Evolutionary conservation across 2,797 vertebrate genomes (phyloP), one percentile per base, ranked within the genome.

Genomic region (Bucorvus abyssinicus): DNA sequence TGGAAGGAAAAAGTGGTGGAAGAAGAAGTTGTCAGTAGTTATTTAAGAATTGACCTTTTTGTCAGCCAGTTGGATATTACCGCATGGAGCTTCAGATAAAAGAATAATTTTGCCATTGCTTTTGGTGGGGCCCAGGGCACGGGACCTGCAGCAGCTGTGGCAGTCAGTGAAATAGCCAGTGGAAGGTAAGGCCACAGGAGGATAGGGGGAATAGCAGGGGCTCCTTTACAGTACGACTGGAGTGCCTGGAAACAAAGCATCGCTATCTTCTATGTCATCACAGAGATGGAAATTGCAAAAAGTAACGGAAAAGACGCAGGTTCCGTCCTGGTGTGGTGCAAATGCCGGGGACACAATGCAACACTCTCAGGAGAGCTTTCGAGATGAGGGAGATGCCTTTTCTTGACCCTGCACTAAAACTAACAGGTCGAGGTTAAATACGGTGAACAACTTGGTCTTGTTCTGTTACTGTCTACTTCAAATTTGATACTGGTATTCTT

Each of bases 381-480:
- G 53, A 4, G 4, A 12, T 42, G 7, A 8, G 11, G 13, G 22
- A 47, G 17, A 24, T 64, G 29, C 4, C 7, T 52, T 52, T 53
- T 60, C 70, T 36, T 73, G 55, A 23, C 24, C 19, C 3, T 23
- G 19, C 32, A 17, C 7, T 20, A 44, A 56, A 60, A 42, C 7
- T 24, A 4, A 0, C 4, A 3, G 2, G 10, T 18, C 57, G 23
- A 84, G 24, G 49, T 45, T 52, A 84, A 90, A 69, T 55, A 11
- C 5, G 38, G 20, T 9, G 1, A 0, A 29, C 61, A 69, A 42
- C 5, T 64, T 20, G 56, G 10, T 22, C 56, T n/a, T 76, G 0
- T 67, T 78, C 6, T 67, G 7, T 52, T 76, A 8, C 27, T 63
- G 9, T 32, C n/a, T 57, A 4, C 61, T 93, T 77, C 44, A 68